These are phyloP conservation scores for Bufo gargarizans DNA, from an alignment of 2,113 vertebrate species.

Conservation along the genomic window DNA sequence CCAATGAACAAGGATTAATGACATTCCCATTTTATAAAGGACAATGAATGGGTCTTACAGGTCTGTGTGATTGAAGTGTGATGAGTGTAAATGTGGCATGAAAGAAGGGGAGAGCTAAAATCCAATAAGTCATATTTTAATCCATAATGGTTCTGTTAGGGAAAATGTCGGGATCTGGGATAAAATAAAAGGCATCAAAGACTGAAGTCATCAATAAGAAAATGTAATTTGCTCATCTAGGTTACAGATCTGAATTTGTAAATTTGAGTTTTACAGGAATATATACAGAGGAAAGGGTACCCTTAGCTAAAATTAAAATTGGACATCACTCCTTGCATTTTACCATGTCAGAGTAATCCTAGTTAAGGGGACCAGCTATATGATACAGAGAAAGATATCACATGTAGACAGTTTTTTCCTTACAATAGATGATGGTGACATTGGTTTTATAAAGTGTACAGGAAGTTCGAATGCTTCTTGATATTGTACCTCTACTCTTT, in stretches of 20 bases:
- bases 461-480: no score
- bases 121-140: constrained; percentile 13
- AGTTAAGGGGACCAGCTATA: no score
- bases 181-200: neutral
- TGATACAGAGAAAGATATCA: no score
- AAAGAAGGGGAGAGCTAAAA: neutral
- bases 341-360: neutral
- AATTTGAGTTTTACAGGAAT: neutral
- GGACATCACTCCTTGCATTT: neutral
- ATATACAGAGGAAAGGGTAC: neutral
- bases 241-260: neutral
- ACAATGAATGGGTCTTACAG: constrained; percentile 26
- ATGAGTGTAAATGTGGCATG: constrained; percentile 26
- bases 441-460: no score
- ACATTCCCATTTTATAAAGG: constrained; percentile 27
- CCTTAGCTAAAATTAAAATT: neutral
- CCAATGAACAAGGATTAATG: constrained; percentile 50
- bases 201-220: neutral
- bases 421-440: no score
- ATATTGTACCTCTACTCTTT: no score
- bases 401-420: no score
- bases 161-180: neutral
- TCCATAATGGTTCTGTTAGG: neutral
- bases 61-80: constrained; percentile 15
- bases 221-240: neutral